A percentile compares a stretch with the other conserved stretches of the same genome.
These are phyloP conservation scores for Apis cerana DNA, from an alignment of 1,140 invertebrate genomes.

Conservation along the genomic window DNA sequence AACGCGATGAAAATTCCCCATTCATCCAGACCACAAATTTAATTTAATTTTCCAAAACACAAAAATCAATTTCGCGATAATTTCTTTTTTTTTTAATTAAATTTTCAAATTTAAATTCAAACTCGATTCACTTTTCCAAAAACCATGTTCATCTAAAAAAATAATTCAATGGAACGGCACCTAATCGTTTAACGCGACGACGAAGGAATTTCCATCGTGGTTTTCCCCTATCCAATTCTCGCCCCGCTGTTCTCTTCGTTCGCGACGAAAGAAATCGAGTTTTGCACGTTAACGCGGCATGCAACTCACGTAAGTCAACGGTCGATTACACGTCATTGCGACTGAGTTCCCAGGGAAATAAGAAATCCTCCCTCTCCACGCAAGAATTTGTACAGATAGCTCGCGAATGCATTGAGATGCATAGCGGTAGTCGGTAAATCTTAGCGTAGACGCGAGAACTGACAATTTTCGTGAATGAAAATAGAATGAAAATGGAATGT, in stretches of 20 bases:
- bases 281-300: constrained; percentile 6
- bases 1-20: too few relatives aligned
- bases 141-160: too few relatives aligned
- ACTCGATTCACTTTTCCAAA: too few relatives aligned
- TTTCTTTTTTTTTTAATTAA: too few relatives aligned
- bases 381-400: constrained; percentile 55
- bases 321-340: constrained; percentile 59
- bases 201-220: too few relatives aligned
- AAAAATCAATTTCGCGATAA: too few relatives aligned
- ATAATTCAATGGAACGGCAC: too few relatives aligned
- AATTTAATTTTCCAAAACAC: too few relatives aligned
- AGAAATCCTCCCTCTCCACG: constrained; percentile 41
- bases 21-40: too few relatives aligned
- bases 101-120: too few relatives aligned
- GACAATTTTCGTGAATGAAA: constrained; percentile 57
- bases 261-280: constrained; percentile 7
- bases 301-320: constrained; percentile 49
- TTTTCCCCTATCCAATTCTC: background rate
- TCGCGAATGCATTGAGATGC: constrained; percentile 53
- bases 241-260: too few relatives aligned
- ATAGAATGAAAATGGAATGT: constrained; percentile 27
- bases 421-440: constrained; percentile 38
- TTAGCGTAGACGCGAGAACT: constrained; percentile 32
- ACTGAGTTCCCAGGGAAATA: constrained; percentile 58
- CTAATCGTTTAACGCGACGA: too few relatives aligned